phyloP scores from a whole-genome alignment of 2,113 vertebrate species.

The Actinemys pallida region DNA sequence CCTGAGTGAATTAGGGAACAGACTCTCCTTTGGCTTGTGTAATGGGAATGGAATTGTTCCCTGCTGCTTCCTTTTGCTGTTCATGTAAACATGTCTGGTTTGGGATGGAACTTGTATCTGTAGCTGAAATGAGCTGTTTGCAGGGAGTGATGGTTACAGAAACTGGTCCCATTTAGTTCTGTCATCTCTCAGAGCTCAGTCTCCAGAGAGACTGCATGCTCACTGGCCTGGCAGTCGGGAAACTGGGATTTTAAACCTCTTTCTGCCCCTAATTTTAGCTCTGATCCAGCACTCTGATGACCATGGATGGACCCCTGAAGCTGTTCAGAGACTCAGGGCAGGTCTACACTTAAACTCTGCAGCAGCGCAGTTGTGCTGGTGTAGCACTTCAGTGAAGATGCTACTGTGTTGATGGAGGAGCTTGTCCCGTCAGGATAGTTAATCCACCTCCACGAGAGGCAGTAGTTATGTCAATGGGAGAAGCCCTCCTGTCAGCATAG shows the following conservation, averaged over 20 bases:
- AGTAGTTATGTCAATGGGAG: neutral
- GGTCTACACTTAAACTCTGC: neutral
- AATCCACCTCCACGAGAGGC: neutral
- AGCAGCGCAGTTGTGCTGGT: neutral
- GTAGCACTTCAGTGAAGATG: neutral
- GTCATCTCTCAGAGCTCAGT: neutral
- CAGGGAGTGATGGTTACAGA: neutral
- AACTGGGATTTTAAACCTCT: neutral
- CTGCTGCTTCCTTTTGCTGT: neutral
- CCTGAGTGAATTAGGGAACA: neutral
- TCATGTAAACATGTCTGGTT: neutral
- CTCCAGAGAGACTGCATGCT: neutral
- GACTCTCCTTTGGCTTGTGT: neutral
- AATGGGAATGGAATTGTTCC: neutral
- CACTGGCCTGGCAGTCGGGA: neutral
- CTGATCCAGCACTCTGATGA: neutral
- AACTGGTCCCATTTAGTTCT: neutral
- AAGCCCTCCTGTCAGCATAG: no score
- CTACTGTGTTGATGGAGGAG: neutral
- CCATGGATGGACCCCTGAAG: neutral
- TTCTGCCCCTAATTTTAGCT: neutral
- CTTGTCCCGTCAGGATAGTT: neutral
- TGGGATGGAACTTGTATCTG: neutral
- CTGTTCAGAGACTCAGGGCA: neutral
- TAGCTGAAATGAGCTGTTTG: neutral